Evolutionary conservation across 1,140 invertebrate species (phyloP), one percentile per base, ranked within the genome.

Genomic region (Pentalonia nigronervosa): DNA sequence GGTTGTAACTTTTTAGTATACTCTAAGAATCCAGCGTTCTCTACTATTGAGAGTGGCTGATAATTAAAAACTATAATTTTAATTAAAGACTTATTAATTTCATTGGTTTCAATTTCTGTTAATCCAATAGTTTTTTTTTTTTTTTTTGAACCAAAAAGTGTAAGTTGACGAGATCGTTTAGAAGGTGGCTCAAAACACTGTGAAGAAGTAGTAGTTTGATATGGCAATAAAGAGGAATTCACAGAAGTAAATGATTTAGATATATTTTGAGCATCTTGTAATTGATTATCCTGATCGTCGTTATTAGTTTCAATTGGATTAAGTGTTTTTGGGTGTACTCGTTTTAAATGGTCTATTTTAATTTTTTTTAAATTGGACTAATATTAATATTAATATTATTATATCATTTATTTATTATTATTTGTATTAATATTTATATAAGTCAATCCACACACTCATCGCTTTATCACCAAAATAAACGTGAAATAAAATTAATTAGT

Each of bases 21-120:
- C 45, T 93, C 93, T 45, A 47, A 48, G 34, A 93, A 93, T 48
- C 93, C 93, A 50, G 14, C 67, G 48, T 93, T 93, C 7, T 83
- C 7, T 83, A 93, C 93, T 36, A 93, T 21, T 2, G 88, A 93
- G 21, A 93, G 60, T 76, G 93, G 93, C n/a, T 93, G 93, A 50
- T 90, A 89, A 67, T 90, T 34, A 36, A 30, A 7, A 25, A 56
- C 34, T 30, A 90, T 90, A 50, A 90, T 90, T 53, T 90, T 90
- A 41, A 90, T 56, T 90, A 90, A 90, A 56, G 50, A 34, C 23
- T 56, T 87, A 87, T 87, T 47, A 30, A 87, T 87, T 11, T 7
- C 25, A 14, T 87, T 87, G 1, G 4, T 50, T 56, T 90, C 50
- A 56, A 30, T 21, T 17, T 60, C 50, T n/a, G 7, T 41, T n/a